Evolutionary conservation across 2,113 vertebrate genomes (phyloP).

Genomic region (Castor canadensis): DNA sequence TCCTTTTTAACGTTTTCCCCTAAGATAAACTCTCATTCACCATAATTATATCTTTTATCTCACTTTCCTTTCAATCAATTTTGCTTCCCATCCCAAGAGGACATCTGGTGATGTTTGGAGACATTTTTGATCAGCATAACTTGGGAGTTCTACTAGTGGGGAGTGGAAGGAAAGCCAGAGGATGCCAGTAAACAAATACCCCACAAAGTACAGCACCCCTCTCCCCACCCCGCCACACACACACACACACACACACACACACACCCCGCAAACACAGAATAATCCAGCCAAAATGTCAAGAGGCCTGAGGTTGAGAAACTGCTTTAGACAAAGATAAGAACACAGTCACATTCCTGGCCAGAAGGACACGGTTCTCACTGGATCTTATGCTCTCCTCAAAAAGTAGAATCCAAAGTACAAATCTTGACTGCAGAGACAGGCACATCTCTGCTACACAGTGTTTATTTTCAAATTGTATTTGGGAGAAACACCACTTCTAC

Average conservation of each 20-base stretch:
- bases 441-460: constrained; percentile 29
- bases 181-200: not conserved
- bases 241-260: not conserved
- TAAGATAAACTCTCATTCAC: not conserved
- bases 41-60: not conserved
- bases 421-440: not conserved
- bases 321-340: constrained; percentile 52
- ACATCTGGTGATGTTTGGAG: not conserved
- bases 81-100: not conserved
- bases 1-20: not conserved
- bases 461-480: constrained; percentile 62
- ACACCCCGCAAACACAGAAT: not conserved
- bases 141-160: not conserved
- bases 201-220: not conserved
- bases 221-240: not conserved
- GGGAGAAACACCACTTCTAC: constrained; percentile 61
- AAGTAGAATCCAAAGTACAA: not conserved
- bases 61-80: constrained; percentile 13
- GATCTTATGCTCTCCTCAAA: not conserved
- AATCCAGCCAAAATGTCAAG: not conserved
- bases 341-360: constrained; percentile 10
- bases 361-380: not conserved
- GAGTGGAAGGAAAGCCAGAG: too few relatives aligned
- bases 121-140: not conserved
- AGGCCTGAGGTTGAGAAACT: not conserved